A percentile compares a stretch with the other conserved stretches of the same genome.
Conservation (phyloP, 2,888 invertebrate genomes). For the Napeogenes sylphis region DNA sequence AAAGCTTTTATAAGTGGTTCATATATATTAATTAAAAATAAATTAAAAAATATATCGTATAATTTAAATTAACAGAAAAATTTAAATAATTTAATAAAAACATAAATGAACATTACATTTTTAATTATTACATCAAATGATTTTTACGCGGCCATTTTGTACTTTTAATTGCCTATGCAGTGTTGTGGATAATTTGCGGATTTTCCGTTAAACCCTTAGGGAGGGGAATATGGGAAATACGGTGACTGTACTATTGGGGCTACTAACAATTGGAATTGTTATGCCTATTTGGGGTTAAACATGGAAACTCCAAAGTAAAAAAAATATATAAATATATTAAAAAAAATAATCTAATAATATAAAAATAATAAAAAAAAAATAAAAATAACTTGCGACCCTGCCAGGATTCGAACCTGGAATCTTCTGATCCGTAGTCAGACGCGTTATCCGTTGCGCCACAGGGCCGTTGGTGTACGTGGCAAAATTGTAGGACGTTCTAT, state of each 20-base stretch:
- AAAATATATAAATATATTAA: not conserved
- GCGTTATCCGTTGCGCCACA: slow-evolving; percentile 84
- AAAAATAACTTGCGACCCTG: slow-evolving; percentile 63
- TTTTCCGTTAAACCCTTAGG: slow-evolving; percentile 13
- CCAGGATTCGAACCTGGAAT: slow-evolving; percentile 82
- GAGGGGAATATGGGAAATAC: slow-evolving; percentile 5
- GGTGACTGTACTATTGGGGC: slow-evolving; percentile 2
- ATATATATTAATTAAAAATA: not conserved
- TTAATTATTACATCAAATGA: not conserved
- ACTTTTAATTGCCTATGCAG: slow-evolving; percentile 17
- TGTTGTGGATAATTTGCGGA: slow-evolving; percentile 22
- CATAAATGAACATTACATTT: not conserved
- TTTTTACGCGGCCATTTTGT: not conserved
- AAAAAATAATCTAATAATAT: not conserved
- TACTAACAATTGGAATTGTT: not conserved
- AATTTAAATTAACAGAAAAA: too few relatives aligned
- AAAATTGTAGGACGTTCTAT: slow-evolving; percentile 8
- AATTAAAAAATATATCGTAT: not conserved
- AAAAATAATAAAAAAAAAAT: slow-evolving; percentile 6
- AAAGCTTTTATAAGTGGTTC: too few relatives aligned
- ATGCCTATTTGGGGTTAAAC: not conserved
- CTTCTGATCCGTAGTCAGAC: slow-evolving; percentile 84
- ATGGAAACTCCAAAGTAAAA: not conserved
- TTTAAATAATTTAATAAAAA: not conserved
- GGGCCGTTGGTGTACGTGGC: slow-evolving; percentile 52